Evolutionary conservation across 2,113 vertebrate species (phyloP).

Genomic region (Aix galericulata): DNA sequence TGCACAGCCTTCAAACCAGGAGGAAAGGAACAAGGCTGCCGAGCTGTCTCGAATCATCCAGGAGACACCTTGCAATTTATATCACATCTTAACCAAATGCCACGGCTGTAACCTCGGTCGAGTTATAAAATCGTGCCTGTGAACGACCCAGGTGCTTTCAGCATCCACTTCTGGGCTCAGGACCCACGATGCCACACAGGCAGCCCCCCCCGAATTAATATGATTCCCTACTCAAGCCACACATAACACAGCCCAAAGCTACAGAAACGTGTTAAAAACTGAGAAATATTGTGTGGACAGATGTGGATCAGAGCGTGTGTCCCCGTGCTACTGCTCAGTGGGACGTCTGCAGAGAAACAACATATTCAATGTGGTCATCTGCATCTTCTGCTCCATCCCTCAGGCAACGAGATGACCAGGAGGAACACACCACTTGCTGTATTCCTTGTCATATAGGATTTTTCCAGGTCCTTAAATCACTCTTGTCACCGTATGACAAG

Average conservation of each 20-base stretch:
- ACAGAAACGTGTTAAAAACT: background rate
- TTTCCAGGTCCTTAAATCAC: conserved; percentile 58
- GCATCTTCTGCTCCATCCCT: background rate
- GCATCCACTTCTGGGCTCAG: background rate
- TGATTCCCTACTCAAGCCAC: background rate
- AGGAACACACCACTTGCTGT: background rate
- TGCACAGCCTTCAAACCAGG: background rate
- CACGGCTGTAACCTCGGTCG: background rate
- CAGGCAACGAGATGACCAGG: background rate
- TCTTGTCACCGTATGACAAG: conserved; percentile 34
- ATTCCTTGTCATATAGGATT: background rate
- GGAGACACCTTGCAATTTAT: background rate
- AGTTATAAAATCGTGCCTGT: background rate
- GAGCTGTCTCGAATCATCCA: background rate
- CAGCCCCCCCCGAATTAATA: background rate
- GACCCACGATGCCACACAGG: background rate
- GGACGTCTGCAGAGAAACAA: background rate
- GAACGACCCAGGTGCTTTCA: background rate
- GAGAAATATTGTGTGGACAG: background rate
- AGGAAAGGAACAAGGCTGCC: background rate
- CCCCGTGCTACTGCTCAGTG: background rate
- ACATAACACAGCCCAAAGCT: background rate
- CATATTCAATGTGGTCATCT: background rate
- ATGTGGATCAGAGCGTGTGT: background rate
- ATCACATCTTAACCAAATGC: background rate